Base-by-base conservation (phyloP, 1,140 invertebrate genomes). In the Streblospio benedicti region DNA sequence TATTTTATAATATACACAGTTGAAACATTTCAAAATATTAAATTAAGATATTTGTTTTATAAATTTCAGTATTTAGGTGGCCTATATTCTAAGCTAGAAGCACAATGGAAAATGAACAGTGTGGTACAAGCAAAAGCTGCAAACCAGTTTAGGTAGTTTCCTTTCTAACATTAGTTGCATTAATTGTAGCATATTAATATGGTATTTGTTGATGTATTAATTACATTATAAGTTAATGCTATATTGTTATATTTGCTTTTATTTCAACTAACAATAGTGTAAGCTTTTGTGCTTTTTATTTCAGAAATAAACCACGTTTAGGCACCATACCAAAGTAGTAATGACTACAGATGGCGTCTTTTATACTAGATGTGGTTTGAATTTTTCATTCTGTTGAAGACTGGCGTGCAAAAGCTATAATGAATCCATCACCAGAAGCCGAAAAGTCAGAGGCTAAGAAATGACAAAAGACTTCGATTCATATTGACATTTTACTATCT, bases 41-140 rank as follows among this genome's bases (percentile, higher is more conserved):
- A n/a, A n/a, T n/a, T n/a, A n/a, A n/a, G n/a, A n/a, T n/a, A n/a
- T n/a, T n/a, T n/a, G n/a, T n/a, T n/a, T n/a, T n/a, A n/a, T n/a
- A n/a, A n/a, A n/a, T n/a, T n/a, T n/a, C 62, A 76, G 74, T 72
- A 64, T 69, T 61, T 66, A 59, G 74, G 72, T 28, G 74, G 74
- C 5, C 60, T 69, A 23, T 76, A 63, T 59, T 68, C 69, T 58
- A 69, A 67, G 18, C 59, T 76, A 9, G 74, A 76, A 32, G 64
- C 65, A 25, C 74, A 76, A 44, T 76, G 72, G 72, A 73, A 64
- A 57, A 57, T 64, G 2, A 55, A 61, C 20, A 70, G 70, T 59
- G 20, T 66, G 20, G 58, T 62, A 14, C 60, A 65, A 25, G 56
- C 45, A 49, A 49, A 23, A 49, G 9, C 14, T 14, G 25, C 6